phyloP scores from a whole-genome alignment of 2,888 invertebrate species.

The Agriopis aurantiaria region DNA sequence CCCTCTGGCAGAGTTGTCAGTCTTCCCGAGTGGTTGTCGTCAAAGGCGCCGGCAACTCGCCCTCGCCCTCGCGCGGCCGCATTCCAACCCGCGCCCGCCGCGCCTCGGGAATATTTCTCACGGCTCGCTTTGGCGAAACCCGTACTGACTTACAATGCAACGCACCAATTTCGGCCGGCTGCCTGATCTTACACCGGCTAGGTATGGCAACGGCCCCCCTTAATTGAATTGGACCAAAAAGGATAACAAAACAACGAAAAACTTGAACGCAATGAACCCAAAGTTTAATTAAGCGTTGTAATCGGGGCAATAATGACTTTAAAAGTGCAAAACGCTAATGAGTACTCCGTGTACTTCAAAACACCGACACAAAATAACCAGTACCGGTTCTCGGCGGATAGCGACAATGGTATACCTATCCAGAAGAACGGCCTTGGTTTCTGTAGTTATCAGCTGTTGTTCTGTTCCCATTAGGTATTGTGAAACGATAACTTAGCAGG shows the following conservation, averaged over 20 bases:
- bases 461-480: conserved; percentile 13
- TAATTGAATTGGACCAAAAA: conserved; percentile 33
- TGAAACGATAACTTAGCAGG: conserved; percentile 51
- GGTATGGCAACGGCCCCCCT: conserved; percentile 28
- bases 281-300: conserved; percentile 22
- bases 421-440: conserved; percentile 20
- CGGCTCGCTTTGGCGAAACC: conserved; percentile 83
- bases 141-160: conserved; percentile 54
- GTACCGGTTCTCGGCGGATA: conserved; percentile 5
- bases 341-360: not conserved
- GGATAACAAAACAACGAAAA: conserved; percentile 19
- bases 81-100: conserved; percentile 67
- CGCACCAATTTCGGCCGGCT: conserved; percentile 46
- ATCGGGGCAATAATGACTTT: conserved; percentile 6
- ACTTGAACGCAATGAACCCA: conserved; percentile 21
- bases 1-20: conserved; percentile 74
- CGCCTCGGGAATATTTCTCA: conserved; percentile 84
- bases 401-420: conserved; percentile 5
- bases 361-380: not conserved
- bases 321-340: conserved; percentile 8
- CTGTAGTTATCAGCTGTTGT: conserved; percentile 28
- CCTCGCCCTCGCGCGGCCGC: conserved; percentile 77
- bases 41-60: conserved; percentile 84
- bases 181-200: conserved; percentile 30
- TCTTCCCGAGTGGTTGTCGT: conserved; percentile 75